These are phyloP conservation scores for Lanius collurio DNA, from an alignment of 2,113 vertebrate species.

Conservation along the genomic window DNA sequence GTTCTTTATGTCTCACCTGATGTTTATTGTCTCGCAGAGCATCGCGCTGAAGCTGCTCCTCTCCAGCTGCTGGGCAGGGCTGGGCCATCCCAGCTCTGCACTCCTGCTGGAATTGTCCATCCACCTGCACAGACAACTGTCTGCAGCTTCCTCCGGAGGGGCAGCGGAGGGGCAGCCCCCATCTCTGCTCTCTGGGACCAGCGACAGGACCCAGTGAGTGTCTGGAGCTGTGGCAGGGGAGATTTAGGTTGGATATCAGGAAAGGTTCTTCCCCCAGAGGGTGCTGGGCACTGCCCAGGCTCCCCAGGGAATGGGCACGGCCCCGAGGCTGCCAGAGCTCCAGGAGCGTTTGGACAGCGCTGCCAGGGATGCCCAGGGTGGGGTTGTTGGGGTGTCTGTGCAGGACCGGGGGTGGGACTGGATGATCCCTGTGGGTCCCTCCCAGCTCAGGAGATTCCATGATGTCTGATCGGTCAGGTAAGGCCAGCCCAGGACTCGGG, in stretches of 20 bases:
- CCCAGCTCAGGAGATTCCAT: not conserved
- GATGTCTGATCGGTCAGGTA: not conserved
- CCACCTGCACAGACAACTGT: fast-evolving
- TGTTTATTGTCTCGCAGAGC: not conserved
- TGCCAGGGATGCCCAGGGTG: not conserved
- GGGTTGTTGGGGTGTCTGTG: not conserved
- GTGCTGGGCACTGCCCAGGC: not conserved
- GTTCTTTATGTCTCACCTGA: not conserved
- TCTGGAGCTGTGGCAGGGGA: not conserved
- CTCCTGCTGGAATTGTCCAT: not conserved
- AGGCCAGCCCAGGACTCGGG: not conserved
- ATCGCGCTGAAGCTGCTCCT: not conserved
- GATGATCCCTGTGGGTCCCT: fast-evolving
- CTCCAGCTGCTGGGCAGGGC: not conserved
- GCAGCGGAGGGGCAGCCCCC: not conserved
- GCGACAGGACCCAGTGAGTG: fast-evolving
- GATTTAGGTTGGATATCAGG: fast-evolving
- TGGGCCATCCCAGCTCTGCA: not conserved
- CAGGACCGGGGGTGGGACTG: fast-evolving
- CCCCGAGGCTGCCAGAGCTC: not conserved
- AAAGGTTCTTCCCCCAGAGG: not conserved
- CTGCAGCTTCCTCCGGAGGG: not conserved
- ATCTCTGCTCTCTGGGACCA: not conserved
- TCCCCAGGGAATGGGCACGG: not conserved
- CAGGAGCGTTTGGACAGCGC: fast-evolving